These are phyloP conservation scores for Rhimphoctona megacephalus DNA, from an alignment of 2,888 invertebrate genomes.

Conservation along the genomic window DNA sequence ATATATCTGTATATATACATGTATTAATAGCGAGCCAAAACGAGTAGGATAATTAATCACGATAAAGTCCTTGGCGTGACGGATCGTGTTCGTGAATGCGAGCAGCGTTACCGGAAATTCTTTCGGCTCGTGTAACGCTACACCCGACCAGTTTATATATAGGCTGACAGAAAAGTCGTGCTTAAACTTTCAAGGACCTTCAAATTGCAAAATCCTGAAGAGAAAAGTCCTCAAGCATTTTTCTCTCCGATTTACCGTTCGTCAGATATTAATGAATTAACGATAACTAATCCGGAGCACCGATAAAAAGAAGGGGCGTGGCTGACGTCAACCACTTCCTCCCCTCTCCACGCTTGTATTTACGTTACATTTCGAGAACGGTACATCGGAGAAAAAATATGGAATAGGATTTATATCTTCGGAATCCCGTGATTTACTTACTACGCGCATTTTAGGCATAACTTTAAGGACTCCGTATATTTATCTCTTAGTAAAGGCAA, in stretches of 20 bases:
- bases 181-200: not conserved
- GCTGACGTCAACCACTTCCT: not conserved
- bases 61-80: slow-evolving; percentile 72
- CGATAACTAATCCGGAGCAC: not conserved
- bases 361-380: not conserved
- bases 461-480: slow-evolving; percentile 25
- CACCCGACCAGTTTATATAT: slow-evolving; percentile 47
- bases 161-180: slow-evolving; percentile 2
- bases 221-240: not conserved
- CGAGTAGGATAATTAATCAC: slow-evolving; percentile 73
- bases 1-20: slow-evolving; percentile 7
- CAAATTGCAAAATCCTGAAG: not conserved
- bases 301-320: not conserved
- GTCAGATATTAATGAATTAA: not conserved
- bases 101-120: slow-evolving; percentile 69
- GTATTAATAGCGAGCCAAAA: slow-evolving; percentile 50
- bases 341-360: not conserved
- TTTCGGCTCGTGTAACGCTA: slow-evolving; percentile 65
- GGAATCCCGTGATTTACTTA: too few relatives aligned
- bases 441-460: not conserved
- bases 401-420: not conserved
- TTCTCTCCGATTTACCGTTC: not conserved
- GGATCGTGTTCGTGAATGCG: slow-evolving; percentile 69
- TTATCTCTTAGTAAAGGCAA: not conserved
- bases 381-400: not conserved